Conservation (phyloP, 2,797 vertebrate species). For the Halcyon smyrnensis region DNA sequence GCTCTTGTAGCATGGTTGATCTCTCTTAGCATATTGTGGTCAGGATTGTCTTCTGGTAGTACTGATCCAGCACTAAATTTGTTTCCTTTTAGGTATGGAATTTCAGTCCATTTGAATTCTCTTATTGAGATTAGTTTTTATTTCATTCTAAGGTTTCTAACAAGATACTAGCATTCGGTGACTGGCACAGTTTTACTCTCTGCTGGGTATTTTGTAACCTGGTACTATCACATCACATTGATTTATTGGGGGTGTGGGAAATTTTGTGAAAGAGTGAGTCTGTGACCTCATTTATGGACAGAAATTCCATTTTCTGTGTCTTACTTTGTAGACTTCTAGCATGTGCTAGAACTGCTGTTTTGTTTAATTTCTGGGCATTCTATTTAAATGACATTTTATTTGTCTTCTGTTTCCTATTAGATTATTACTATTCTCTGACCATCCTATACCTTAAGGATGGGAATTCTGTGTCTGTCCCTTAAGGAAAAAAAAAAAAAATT, state of each 20-base stretch:
- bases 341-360: not conserved
- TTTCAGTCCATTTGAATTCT: not conserved
- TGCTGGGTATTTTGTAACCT: not conserved
- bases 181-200: not conserved
- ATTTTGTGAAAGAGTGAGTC: not conserved
- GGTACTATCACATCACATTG: not conserved
- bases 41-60: not conserved
- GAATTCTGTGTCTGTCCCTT: not conserved
- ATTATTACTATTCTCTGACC: not conserved
- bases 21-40: not conserved
- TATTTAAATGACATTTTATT: not conserved
- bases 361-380: not conserved
- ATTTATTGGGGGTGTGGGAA: not conserved
- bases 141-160: not conserved
- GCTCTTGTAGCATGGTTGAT: not conserved
- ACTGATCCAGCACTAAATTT: not conserved
- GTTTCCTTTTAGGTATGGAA: not conserved
- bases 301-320: not conserved
- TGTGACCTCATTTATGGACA: not conserved
- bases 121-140: not conserved
- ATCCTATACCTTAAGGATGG: not conserved
- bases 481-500: not conserved
- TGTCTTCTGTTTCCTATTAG: not conserved
- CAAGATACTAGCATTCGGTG: not conserved
- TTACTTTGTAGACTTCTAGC: not conserved